Base-by-base conservation (phyloP, 2,797 vertebrate species). In the Paramormyrops hopkinsi region DNA sequence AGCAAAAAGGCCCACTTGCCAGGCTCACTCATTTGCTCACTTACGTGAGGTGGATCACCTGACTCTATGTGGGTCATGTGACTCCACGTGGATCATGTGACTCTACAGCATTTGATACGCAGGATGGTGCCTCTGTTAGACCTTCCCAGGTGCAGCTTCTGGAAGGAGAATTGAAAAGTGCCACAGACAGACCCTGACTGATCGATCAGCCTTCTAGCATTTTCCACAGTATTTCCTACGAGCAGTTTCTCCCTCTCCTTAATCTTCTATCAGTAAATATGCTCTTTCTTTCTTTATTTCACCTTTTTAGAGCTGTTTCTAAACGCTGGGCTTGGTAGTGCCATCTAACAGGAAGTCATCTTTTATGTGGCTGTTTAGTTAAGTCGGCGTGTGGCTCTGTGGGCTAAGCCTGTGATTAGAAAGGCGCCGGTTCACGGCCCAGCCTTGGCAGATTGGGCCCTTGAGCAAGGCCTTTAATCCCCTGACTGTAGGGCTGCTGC, bases 81-180 rank as follows among this genome's bases (percentile, higher is more conserved):
- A 62, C 59, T 25, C 22, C 59, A 59, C 1, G 2, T 11, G 59
- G 59, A 5, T 56, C 14, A 25, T 44, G 89, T 86, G 76, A 84
- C 59, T 92, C 89, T 91, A 91, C 91, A 90, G 92, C 92, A 90
- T 90, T 95, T 93, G 92, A 92, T 93, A 95, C 94, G 91, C 93
- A 93, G 0, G 4, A 88, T 88, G 22, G 54, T 88, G 3, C 92
- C 90, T 92, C 91, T 12, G 88, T 91, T 89, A 65, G 11, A 88
- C 94, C 94, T 95, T 94, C 92, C 94, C 90, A 88, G 92, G 92
- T 94, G 93, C 92, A 92, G 91, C 92, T 93, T 92, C 93, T 93
- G 93, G 90, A 90, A 85, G 83, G 79, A 69, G 84, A 46, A 22
- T 73, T 65, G 44, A 9, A 69, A 46, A 25, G 62, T 88, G 87